Conservation (phyloP, 2,888 invertebrate genomes). For the Cenopis cana region DNA sequence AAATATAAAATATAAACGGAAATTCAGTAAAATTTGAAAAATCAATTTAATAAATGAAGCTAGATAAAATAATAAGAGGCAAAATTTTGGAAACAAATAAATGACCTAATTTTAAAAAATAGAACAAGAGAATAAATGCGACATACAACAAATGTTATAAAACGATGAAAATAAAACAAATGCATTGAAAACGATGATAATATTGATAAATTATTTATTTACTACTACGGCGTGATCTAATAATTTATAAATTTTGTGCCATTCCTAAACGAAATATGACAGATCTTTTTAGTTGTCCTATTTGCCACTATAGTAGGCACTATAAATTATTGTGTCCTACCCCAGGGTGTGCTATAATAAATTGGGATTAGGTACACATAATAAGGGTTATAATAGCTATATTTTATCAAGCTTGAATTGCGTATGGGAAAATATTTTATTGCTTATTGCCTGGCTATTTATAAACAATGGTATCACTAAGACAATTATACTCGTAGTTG, state of each 20-base stretch:
- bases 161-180: too few species aligned
- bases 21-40: too few species aligned
- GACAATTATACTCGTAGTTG: neutral
- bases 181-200: neutral
- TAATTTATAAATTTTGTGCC: neutral
- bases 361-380: constrained; percentile 8
- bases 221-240: neutral
- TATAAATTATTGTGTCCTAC: constrained; percentile 18
- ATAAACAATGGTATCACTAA: neutral
- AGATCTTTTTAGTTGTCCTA: constrained; percentile 1
- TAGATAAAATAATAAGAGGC: too few species aligned
- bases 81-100: too few species aligned
- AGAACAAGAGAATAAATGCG: too few species aligned
- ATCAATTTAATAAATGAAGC: too few species aligned
- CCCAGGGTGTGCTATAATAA: neutral
- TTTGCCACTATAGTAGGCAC: constrained; percentile 3
- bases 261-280: neutral
- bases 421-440: neutral
- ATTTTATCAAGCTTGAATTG: neutral
- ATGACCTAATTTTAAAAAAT: too few species aligned
- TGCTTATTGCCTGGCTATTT: neutral
- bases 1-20: too few species aligned
- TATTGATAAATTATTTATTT: neutral
- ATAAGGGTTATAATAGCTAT: neutral
- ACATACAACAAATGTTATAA: too few species aligned